These are phyloP conservation scores for Heliconius hortense DNA, from an alignment of 2,888 invertebrate genomes.

Conservation along the genomic window DNA sequence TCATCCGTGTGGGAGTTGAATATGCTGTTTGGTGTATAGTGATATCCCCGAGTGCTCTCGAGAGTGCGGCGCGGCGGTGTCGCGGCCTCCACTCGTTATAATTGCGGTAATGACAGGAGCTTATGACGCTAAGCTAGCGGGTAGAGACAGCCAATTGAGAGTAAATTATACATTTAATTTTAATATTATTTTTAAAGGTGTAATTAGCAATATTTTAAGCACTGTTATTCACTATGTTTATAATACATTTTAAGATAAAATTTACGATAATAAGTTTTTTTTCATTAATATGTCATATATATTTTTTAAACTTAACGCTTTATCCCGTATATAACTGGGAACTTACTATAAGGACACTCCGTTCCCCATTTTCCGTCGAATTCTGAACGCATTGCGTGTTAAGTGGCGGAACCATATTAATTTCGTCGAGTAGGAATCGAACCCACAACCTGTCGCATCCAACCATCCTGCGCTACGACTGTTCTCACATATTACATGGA, in stretches of 20 bases:
- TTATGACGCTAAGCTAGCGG: slow-evolving; percentile 45
- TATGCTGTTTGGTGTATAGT: slow-evolving; percentile 64
- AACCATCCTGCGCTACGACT: too few relatives aligned
- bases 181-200: slow-evolving; percentile 4
- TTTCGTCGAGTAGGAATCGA: too few relatives aligned
- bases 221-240: background rate
- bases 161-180: slow-evolving; percentile 25
- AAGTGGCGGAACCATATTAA: too few relatives aligned
- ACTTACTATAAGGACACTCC: too few relatives aligned
- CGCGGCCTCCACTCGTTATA: slow-evolving; percentile 46
- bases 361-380: too few relatives aligned
- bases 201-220: background rate
- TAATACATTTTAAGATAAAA: background rate
- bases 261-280: too few relatives aligned
- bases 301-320: too few relatives aligned
- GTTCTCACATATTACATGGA: too few relatives aligned
- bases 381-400: too few relatives aligned
- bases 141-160: slow-evolving; percentile 38
- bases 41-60: slow-evolving; percentile 67
- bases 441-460: too few relatives aligned
- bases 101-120: slow-evolving; percentile 54
- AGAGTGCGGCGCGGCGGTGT: slow-evolving; percentile 48
- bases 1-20: slow-evolving; percentile 49
- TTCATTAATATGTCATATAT: too few relatives aligned
- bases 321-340: too few relatives aligned